phyloP scores from a whole-genome alignment of 2,113 vertebrate species.

The Lophius piscatorius region DNA sequence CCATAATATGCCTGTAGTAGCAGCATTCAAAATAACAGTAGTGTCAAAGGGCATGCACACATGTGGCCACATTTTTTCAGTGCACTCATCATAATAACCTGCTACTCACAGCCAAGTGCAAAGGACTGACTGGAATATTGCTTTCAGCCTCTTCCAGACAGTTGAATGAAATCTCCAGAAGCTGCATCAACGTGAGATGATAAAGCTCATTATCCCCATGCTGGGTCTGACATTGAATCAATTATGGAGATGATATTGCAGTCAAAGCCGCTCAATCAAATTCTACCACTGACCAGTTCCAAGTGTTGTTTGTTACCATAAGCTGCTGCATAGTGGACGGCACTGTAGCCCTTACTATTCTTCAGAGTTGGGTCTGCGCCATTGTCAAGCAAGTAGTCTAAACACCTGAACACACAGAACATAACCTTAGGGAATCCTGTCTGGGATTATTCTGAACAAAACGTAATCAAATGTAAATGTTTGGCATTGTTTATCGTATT shows the following conservation, averaged over 20 bases:
- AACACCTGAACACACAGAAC: slow-evolving; percentile 80
- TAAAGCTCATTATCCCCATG: neutral
- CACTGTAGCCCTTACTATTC: slow-evolving; percentile 93
- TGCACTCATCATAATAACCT: neutral
- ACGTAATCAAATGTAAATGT: neutral
- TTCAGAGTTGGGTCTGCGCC: slow-evolving; percentile 93
- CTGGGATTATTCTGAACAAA: neutral
- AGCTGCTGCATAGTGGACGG: slow-evolving; percentile 96
- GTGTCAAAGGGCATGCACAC: neutral
- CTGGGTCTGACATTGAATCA: neutral
- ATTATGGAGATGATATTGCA: neutral
- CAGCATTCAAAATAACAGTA: neutral
- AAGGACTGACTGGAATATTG: slow-evolving; percentile 92
- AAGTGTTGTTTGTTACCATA: slow-evolving; percentile 95
- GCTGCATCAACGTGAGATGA: slow-evolving; percentile 73
- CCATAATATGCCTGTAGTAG: slow-evolving; percentile 89
- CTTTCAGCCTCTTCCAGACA: slow-evolving; percentile 95
- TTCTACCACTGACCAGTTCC: slow-evolving; percentile 87
- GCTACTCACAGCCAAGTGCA: slow-evolving; percentile 97
- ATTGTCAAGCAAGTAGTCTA: slow-evolving; percentile 93
- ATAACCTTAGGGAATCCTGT: neutral
- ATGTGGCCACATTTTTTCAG: neutral
- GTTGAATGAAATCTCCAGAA: slow-evolving; percentile 97
- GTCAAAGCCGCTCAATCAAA: neutral
- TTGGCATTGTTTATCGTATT: no score